Evolutionary conservation across 2,797 vertebrate species (phyloP).

Genomic region (Rhinichthys osculus): DNA sequence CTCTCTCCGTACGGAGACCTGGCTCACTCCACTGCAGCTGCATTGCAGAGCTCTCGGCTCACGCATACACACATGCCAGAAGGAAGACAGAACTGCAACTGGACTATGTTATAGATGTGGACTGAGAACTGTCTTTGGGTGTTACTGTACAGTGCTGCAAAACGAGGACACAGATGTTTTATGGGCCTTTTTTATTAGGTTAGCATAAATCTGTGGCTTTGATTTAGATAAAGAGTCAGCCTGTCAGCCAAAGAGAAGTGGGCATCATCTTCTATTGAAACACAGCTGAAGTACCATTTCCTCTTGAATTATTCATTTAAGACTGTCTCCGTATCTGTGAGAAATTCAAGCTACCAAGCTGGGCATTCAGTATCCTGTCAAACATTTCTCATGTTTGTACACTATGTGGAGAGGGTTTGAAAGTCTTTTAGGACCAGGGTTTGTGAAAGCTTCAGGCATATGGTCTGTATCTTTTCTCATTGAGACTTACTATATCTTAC

Average conservation of each 20-base stretch:
- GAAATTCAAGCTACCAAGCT: slow-evolving; percentile 11
- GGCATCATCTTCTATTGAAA: slow-evolving; percentile 11
- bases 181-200: slow-evolving; percentile 4
- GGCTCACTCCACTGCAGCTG: slow-evolving; percentile 77
- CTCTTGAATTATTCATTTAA: slow-evolving; percentile 26
- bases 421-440: not conserved
- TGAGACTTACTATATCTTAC: not conserved
- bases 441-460: not conserved
- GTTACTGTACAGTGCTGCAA: not conserved
- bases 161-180: slow-evolving; percentile 17
- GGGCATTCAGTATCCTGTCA: slow-evolving; percentile 13
- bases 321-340: not conserved
- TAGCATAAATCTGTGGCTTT: slow-evolving; percentile 15
- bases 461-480: not conserved
- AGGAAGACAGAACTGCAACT: slow-evolving; percentile 10
- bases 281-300: slow-evolving; percentile 30
- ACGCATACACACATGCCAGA: slow-evolving; percentile 30
- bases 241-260: not conserved
- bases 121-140: slow-evolving; percentile 3
- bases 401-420: not conserved
- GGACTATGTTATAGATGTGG: slow-evolving; percentile 18
- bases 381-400: not conserved
- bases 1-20: slow-evolving; percentile 29
- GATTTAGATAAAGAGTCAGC: slow-evolving; percentile 2
- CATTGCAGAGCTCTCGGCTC: slow-evolving; percentile 79